Evolutionary conservation across 1,140 invertebrate species (phyloP).

Genomic region (Whitmania pigra): DNA sequence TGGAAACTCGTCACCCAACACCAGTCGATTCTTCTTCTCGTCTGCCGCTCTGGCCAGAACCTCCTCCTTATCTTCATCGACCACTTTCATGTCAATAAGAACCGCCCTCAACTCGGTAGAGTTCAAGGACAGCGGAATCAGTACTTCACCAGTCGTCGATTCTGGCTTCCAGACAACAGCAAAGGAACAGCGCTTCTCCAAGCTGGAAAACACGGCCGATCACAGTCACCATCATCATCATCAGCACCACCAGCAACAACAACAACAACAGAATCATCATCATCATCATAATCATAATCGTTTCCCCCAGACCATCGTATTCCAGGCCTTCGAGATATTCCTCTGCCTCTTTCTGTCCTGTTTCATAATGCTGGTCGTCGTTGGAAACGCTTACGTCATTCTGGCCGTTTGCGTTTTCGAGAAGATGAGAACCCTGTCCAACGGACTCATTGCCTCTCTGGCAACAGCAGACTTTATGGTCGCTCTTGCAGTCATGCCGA

Average conservation of each 20-base stretch:
- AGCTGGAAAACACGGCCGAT: neutral
- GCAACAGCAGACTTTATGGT: conserved; percentile 86
- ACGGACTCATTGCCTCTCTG: conserved; percentile 78
- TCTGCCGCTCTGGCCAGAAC: no score
- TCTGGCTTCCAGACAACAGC: no score
- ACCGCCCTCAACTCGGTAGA: no score
- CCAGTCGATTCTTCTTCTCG: no score
- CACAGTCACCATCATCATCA: neutral
- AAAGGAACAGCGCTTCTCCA: no score
- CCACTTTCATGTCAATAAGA: no score
- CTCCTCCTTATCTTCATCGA: no score
- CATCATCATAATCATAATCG: neutral
- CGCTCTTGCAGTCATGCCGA: conserved; percentile 49
- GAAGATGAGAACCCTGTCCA: conserved; percentile 50
- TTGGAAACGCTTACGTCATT: conserved; percentile 27
- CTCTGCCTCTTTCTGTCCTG: conserved; percentile 19
- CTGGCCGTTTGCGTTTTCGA: conserved; percentile 21
- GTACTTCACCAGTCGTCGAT: no score
- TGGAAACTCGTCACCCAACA: no score
- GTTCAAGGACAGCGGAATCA: no score
- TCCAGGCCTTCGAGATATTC: conserved; percentile 14
- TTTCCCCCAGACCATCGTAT: neutral
- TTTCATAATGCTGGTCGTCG: conserved; percentile 26
- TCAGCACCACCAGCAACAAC: neutral
- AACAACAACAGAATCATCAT: neutral